Evolutionary conservation across 2,797 vertebrate species (phyloP).

Genomic region (Argentina silus): DNA sequence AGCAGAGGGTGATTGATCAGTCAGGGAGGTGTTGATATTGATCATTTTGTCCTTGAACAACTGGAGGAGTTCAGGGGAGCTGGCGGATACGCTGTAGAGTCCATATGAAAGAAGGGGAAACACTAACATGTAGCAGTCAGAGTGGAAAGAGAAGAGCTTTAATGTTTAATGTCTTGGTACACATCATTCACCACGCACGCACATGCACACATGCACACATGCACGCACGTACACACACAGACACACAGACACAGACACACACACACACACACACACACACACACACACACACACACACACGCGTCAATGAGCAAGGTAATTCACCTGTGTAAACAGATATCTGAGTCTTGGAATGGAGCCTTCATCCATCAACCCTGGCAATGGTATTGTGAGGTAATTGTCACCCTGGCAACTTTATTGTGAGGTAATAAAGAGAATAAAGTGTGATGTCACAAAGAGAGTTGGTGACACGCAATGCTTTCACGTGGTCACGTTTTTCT

Average conservation of each 20-base stretch:
- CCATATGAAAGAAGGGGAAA: conserved; percentile 25
- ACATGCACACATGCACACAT: too few species aligned
- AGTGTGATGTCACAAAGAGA: conserved; percentile 12
- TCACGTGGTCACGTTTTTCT: neutral
- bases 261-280: neutral
- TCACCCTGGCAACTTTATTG: conserved; percentile 50
- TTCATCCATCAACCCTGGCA: conserved; percentile 54
- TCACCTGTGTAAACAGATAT: conserved; percentile 71
- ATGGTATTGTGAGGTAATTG: conserved; percentile 44
- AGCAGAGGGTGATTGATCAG: too few species aligned
- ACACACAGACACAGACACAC: neutral
- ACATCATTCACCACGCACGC: conserved; percentile 31
- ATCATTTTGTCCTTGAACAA: too few species aligned
- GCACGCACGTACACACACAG: neutral
- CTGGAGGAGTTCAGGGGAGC: too few species aligned
- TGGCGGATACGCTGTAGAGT: conserved; percentile 38
- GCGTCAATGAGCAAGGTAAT: conserved; percentile 53
- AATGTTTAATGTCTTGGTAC: conserved; percentile 65
- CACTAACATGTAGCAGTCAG: conserved; percentile 17
- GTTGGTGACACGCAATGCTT: neutral
- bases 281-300: conserved; percentile 29
- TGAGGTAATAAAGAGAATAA: conserved; percentile 30
- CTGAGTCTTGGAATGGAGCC: conserved; percentile 6
- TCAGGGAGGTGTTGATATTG: too few species aligned
- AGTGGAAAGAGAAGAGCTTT: conserved; percentile 33